phyloP scores from a whole-genome alignment of 2,888 invertebrate species.

The Druceiella hillmani region DNA sequence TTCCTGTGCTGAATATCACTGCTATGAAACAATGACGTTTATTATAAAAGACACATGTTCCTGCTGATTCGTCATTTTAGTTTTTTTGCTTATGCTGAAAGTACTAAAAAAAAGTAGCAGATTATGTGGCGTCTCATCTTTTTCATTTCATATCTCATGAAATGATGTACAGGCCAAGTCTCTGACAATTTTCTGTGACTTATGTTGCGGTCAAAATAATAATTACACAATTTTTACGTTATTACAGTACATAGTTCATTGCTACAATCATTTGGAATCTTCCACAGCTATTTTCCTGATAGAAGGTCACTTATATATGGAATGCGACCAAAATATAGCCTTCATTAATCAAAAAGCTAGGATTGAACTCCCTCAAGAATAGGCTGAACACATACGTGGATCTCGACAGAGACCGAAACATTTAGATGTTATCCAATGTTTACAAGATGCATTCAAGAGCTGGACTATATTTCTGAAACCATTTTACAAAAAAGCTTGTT shows the following conservation, averaged over 20 bases:
- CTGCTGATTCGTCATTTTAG: constrained; percentile 9
- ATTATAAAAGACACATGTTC: constrained; percentile 9
- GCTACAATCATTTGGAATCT: constrained; percentile 8
- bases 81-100: constrained; percentile 9
- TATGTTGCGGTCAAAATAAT: constrained; percentile 6
- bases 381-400: too few relatives aligned
- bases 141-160: too few relatives aligned
- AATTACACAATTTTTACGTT: constrained; percentile 5
- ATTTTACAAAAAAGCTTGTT: too few relatives aligned
- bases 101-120: constrained; percentile 9
- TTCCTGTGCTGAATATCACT: constrained; percentile 5
- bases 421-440: too few relatives aligned
- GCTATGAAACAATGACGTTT: constrained; percentile 9
- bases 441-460: too few relatives aligned
- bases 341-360: too few relatives aligned
- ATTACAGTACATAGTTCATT: constrained; percentile 7
- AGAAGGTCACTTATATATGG: too few relatives aligned
- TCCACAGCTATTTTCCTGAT: constrained; percentile 9
- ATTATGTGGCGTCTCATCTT: constrained; percentile 8
- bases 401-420: too few relatives aligned
- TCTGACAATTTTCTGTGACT: constrained; percentile 6
- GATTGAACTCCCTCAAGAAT: too few relatives aligned
- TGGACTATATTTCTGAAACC: too few relatives aligned
- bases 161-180: too few relatives aligned
- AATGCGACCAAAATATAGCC: too few relatives aligned